Evolutionary conservation across 2,888 invertebrate species (phyloP).

Genomic region (Gymnoscelis rufifasciata): DNA sequence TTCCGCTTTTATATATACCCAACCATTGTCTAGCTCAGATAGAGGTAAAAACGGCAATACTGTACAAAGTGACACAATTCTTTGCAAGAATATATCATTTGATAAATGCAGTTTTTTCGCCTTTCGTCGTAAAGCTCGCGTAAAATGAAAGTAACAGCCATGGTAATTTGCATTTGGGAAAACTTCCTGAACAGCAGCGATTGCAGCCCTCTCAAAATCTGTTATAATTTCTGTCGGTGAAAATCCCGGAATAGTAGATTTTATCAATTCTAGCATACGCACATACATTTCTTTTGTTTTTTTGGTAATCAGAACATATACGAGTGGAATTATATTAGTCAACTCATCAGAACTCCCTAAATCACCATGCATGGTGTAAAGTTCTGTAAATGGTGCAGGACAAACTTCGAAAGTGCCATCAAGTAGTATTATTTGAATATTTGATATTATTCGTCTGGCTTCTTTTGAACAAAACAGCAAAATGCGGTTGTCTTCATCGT

Average conservation of each 20-base stretch:
- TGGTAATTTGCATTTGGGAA: too few relatives aligned
- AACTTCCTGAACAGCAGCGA: too few relatives aligned
- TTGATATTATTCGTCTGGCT: neutral
- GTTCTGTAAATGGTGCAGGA: constrained; percentile 1
- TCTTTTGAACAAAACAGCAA: constrained; percentile 1
- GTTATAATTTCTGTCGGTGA: too few relatives aligned
- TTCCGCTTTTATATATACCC: constrained; percentile 1
- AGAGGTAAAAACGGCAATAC: too few relatives aligned
- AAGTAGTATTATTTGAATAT: constrained; percentile 3
- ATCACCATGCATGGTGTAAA: constrained; percentile 1
- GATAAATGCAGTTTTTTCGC: too few relatives aligned
- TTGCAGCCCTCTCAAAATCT: too few relatives aligned
- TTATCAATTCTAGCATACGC: too few relatives aligned
- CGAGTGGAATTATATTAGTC: constrained; percentile 1
- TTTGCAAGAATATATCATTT: too few relatives aligned
- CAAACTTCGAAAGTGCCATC: constrained; percentile 6
- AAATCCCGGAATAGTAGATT: too few relatives aligned
- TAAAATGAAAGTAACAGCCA: too few relatives aligned
- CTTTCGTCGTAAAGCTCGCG: too few relatives aligned
- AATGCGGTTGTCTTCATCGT: constrained; percentile 1
- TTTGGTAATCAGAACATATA: constrained; percentile 1
- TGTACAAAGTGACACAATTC: too few relatives aligned
- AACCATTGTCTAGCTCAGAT: neutral
- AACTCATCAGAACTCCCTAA: constrained; percentile 1
- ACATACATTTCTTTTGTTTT: neutral